phyloP scores from a whole-genome alignment of 23 tunicate genomes.

The Trididemnum miniatum region DNA sequence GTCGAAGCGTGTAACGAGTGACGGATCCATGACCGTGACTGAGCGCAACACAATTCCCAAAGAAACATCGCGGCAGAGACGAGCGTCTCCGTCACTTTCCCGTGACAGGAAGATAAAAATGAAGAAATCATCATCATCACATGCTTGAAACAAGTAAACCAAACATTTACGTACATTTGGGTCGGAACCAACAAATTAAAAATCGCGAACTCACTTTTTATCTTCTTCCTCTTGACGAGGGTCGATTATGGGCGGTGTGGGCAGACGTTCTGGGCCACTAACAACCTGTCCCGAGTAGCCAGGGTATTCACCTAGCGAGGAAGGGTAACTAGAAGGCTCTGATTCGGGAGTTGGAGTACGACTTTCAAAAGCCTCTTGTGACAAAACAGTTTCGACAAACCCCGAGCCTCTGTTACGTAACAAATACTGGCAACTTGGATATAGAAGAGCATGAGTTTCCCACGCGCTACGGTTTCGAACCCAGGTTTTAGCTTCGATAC shows the following conservation, averaged over 20 bases:
- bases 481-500: constrained; percentile 20
- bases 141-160: no score
- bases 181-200: no score
- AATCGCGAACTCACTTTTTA: constrained; percentile 16
- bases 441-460: constrained; percentile 12
- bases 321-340: neutral
- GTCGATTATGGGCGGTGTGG: constrained; percentile 22
- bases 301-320: neutral
- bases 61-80: no score
- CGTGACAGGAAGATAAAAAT: no score
- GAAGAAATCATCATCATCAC: no score
- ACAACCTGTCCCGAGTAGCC: neutral
- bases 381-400: constrained; percentile 15
- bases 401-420: constrained; percentile 15
- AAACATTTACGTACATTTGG: no score
- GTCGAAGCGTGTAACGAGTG: no score
- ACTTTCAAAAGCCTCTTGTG: neutral
- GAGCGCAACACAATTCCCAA: no score
- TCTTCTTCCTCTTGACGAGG: neutral
- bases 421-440: constrained; percentile 32
- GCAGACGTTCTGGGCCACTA: constrained; percentile 30
- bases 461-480: neutral
- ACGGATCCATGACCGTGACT: no score
- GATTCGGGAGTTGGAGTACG: neutral
- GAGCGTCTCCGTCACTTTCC: no score